These are phyloP conservation scores for Siniperca undulata DNA, from an alignment of 2,797 vertebrate genomes.

Conservation along the genomic window DNA sequence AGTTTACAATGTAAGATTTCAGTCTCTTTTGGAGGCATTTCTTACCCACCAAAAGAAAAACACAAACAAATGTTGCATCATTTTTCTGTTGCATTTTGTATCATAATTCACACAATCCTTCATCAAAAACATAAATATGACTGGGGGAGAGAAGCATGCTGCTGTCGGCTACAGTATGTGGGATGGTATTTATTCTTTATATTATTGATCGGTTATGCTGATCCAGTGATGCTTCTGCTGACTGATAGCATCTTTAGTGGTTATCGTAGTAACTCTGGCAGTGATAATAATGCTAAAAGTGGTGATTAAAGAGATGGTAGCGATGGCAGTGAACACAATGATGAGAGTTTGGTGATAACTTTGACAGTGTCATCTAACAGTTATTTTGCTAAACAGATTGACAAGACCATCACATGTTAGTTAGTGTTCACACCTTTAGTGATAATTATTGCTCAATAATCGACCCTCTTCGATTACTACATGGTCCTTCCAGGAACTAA, in stretches of 20 bases:
- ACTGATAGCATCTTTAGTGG: background rate
- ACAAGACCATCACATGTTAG: background rate
- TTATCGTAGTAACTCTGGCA: background rate
- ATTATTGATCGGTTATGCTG: conserved; percentile 2
- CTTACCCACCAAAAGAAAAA: background rate
- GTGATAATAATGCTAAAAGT: background rate
- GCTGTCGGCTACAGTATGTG: background rate
- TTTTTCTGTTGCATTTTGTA: background rate
- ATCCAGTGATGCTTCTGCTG: background rate
- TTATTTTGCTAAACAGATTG: background rate
- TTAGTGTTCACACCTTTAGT: background rate
- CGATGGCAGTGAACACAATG: background rate
- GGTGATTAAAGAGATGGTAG: background rate
- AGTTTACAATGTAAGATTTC: background rate
- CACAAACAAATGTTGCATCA: fast-evolving
- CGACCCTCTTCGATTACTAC: background rate
- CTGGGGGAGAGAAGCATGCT: background rate
- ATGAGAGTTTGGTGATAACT: background rate
- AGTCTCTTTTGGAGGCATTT: background rate
- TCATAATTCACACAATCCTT: background rate
- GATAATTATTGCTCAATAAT: background rate
- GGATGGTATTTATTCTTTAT: conserved; percentile 14
- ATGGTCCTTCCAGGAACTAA: background rate
- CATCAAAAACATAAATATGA: background rate
- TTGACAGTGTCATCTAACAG: background rate